phyloP scores from a whole-genome alignment of 2,888 invertebrate species.

The Enoplolaimus lenunculus region DNA sequence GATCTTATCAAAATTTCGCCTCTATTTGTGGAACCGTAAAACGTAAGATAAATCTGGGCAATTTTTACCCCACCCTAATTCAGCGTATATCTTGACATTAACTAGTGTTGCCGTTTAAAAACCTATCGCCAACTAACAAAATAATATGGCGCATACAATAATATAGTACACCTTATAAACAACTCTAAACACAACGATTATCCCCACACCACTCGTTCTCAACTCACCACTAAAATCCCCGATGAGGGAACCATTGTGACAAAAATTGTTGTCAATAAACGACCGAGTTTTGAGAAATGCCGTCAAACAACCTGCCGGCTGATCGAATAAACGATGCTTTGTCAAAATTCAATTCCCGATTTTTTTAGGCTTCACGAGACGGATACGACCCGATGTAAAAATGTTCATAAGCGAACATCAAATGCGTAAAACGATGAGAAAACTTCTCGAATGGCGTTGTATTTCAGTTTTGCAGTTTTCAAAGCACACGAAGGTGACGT shows the following conservation, averaged over 20 bases:
- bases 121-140: too few relatives aligned
- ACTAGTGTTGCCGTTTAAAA: too few relatives aligned
- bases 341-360: slow-evolving; percentile 85
- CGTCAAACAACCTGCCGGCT: slow-evolving; percentile 84
- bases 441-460: slow-evolving; percentile 73
- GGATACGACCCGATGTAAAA: slow-evolving; percentile 59
- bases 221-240: slow-evolving; percentile 34
- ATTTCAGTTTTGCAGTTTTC: slow-evolving; percentile 77
- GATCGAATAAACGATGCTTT: slow-evolving; percentile 93
- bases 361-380: slow-evolving; percentile 65
- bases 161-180: too few relatives aligned
- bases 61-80: too few relatives aligned
- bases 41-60: too few relatives aligned
- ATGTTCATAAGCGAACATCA: slow-evolving; percentile 84
- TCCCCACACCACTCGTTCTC: too few relatives aligned
- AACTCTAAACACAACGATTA: too few relatives aligned
- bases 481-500: slow-evolving; percentile 39
- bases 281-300: slow-evolving; percentile 85
- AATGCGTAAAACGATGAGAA: slow-evolving; percentile 89
- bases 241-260: slow-evolving; percentile 43
- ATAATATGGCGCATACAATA: too few relatives aligned
- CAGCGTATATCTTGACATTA: too few relatives aligned
- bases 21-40: too few relatives aligned
- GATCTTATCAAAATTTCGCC: too few relatives aligned
- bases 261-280: slow-evolving; percentile 88